A percentile compares a stretch with the other conserved stretches of the same genome.
These are phyloP conservation scores for Melitaea cinxia DNA, from an alignment of 1,140 invertebrate species.

Conservation along the genomic window DNA sequence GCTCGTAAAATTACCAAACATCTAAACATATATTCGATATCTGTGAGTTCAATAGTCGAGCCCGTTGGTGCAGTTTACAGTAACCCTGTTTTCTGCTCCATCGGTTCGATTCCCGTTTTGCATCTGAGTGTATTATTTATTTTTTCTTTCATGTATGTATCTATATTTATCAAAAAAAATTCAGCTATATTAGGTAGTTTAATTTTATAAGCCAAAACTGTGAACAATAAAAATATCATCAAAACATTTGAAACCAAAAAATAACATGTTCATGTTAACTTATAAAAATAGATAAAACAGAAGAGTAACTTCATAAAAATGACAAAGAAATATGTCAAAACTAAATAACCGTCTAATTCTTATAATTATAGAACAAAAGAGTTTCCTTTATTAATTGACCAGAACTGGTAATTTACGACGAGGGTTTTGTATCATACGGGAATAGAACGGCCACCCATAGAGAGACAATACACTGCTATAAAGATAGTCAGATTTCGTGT, in stretches of 20 bases:
- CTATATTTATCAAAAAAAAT: no score
- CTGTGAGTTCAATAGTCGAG: background rate
- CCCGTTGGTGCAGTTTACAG: no score
- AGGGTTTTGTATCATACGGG: conserved; percentile 53
- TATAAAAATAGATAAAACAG: background rate
- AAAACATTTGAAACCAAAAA: background rate
- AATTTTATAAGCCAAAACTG: no score
- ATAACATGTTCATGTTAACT: background rate
- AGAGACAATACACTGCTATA: conserved; percentile 40
- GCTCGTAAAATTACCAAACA: conserved; percentile 10
- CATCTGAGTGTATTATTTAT: no score
- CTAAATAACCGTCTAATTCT: conserved; percentile 44
- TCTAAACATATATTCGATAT: conserved; percentile 1
- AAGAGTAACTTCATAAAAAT: conserved; percentile 8
- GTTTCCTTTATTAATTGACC: conserved; percentile 67
- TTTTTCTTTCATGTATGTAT: no score
- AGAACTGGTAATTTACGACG: conserved; percentile 64
- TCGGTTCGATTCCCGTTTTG: no score
- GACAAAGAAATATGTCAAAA: conserved; percentile 16
- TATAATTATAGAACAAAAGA: conserved; percentile 54
- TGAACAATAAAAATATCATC: background rate
- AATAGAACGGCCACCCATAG: conserved; percentile 70
- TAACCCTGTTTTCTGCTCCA: no score
- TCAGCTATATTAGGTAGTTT: no score
- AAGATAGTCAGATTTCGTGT: conserved; percentile 29